Evolutionary conservation across 2,113 vertebrate species (phyloP), one percentile per base, ranked within the genome.

Genomic region (Eudyptes chrysolophus): DNA sequence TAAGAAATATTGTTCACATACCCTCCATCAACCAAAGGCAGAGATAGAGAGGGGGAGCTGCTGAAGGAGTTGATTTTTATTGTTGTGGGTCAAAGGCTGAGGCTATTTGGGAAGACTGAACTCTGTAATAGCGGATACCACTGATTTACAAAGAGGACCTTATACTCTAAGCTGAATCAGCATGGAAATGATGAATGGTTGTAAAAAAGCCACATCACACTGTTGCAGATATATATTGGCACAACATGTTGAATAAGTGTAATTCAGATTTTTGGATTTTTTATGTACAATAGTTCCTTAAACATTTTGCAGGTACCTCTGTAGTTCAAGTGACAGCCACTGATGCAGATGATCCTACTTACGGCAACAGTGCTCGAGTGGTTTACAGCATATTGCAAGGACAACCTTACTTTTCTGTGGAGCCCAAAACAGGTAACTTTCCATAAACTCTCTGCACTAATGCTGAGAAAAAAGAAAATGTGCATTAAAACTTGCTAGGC

Each of bases 331-430:
- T 99, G 97, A 99, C 99, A 62, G 99, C 99, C 25, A 99, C 99
- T 1, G 99, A 99, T 96, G 99, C 99, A 8, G 99, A 99, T 84
- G 99, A 99, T 86, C 99, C 99, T 25, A 99, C 99, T 0, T 99
- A 99, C 0, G 99, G 99, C 69, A 99, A 99, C 98, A 99, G 99
- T 2, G 99, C 99, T 93, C 98, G 99, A 68, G 99, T 99, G 78
- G 98, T 99, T 70, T 99, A 99, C 98, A 99, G 99, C 95, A 99
- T 99, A 97, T 97, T 99, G 34, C 99, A 99, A 57, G 99, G 99
- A 76, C 99, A 99, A 93, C 99, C 99, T 0, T 99, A 99, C 94
- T 99, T 99, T 98, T 99, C 99, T 4, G 99, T 99, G 98, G 99
- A 99, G 85, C 99, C 99, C 46, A 99, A 99, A 97, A 99, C 99